phyloP scores from a whole-genome alignment of 2,888 invertebrate genomes.

The Homarus gammarus region DNA sequence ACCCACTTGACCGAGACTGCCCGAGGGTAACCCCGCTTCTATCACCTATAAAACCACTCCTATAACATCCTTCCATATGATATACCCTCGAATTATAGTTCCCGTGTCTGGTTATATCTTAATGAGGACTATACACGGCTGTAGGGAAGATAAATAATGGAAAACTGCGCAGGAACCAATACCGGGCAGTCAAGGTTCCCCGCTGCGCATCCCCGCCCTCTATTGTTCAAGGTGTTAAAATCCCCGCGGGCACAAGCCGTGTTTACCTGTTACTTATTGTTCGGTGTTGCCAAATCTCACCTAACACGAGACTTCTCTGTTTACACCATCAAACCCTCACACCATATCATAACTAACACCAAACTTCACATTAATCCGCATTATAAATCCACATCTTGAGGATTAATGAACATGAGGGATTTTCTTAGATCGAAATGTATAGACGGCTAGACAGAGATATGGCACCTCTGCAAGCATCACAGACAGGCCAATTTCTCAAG shows the following conservation, averaged over 20 bases:
- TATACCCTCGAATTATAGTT: neutral
- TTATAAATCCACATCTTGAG: neutral
- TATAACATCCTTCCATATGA: neutral
- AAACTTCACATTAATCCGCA: neutral
- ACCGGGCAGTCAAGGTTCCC: conserved; percentile 18
- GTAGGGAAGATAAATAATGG: neutral
- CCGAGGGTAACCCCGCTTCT: conserved; percentile 25
- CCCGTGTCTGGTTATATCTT: neutral
- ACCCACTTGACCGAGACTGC: conserved; percentile 3
- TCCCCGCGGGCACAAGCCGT: conserved; percentile 50
- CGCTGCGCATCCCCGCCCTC: conserved; percentile 62
- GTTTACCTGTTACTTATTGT: conserved; percentile 66
- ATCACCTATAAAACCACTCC: neutral
- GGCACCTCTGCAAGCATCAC: conserved; percentile 22
- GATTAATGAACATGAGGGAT: no score
- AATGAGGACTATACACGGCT: neutral
- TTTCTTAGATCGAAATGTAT: neutral
- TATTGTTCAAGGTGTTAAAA: conserved; percentile 70
- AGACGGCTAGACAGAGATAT: neutral
- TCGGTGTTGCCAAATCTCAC: conserved; percentile 15
- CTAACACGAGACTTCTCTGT: neutral
- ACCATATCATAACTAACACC: neutral
- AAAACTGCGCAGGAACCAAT: neutral
- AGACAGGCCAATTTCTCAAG: conserved; percentile 57
- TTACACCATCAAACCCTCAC: neutral